Evolutionary conservation across 2,113 vertebrate genomes (phyloP), one percentile per base, ranked within the genome.

Genomic region (Misgurnus mizolepis): DNA sequence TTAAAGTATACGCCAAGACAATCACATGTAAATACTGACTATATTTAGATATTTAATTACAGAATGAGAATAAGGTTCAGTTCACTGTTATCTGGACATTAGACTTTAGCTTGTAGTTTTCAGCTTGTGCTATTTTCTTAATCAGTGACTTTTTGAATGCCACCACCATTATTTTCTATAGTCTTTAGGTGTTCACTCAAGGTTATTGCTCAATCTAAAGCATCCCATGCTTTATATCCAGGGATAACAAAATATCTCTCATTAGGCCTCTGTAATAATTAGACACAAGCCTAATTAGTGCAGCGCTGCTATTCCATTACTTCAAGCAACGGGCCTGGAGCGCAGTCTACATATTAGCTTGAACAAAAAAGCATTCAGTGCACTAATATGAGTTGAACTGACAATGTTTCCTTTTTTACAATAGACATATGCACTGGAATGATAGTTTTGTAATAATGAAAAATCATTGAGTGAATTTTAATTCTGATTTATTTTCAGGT

Each of bases 201-300:
- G 61, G 79, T 65, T 76, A 69, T 69, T 41, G 60, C 72, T 34
- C 27, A 60, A 45, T 74, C 70, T 68, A 22, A 81, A 70, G 62
- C 15, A 76, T 47, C 27, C 40, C n/a, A 41, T n/a, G 17, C 56
- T 68, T 76, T 9, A 68, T 68, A 76, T 49, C 12, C 43, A 70
- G 65, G 56, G 34, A 67, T 58, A 45, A 45, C 50, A 15, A 43
- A 47, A 66, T 55, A 75, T 74, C 62, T 74, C 41, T 80, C 74
- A 81, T 81, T 81, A 81, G 56, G 34, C 11, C 17, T 62, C 73
- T 76, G 56, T 81, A 11, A 64, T 62, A 76, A 81, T 81, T 60
- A 81, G 72, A 39, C 34, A 8, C 73, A 53, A 61, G 56, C 66
- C 65, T 81, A 81, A 81, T 81, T 81, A 76, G 80, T 50, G 49